These are phyloP conservation scores for Homarus gammarus DNA, from an alignment of 2,888 invertebrate species.

Conservation along the genomic window DNA sequence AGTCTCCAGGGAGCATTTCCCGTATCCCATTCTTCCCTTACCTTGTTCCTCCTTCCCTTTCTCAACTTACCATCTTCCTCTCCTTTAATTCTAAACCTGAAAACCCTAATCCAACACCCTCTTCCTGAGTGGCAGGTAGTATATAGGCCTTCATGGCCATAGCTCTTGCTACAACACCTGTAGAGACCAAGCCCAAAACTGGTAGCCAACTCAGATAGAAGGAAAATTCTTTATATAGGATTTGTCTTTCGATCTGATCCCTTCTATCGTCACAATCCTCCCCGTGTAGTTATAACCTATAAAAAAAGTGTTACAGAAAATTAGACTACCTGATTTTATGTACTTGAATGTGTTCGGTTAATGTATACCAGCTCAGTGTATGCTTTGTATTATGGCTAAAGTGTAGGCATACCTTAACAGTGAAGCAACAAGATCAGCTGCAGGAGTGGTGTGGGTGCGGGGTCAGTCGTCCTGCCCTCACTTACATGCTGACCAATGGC, in stretches of 20 bases:
- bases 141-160: conserved; percentile 33
- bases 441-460: conserved; percentile 69
- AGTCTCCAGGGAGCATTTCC: conserved; percentile 69
- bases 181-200: conserved; percentile 73
- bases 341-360: conserved; percentile 75
- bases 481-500: conserved; percentile 30
- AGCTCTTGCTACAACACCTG: conserved; percentile 46
- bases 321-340: conserved; percentile 74
- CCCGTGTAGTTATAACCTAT: conserved; percentile 74
- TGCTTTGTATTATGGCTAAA: conserved; percentile 75
- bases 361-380: conserved; percentile 75
- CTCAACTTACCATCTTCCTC: conserved; percentile 10
- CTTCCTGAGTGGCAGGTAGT: conserved; percentile 60
- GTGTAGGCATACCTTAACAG: conserved; percentile 74
- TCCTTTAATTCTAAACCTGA: conserved; percentile 6
- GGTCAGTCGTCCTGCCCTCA: conserved; percentile 60
- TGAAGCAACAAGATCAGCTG: conserved; percentile 72
- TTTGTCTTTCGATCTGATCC: conserved; percentile 59
- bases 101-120: conserved; percentile 23
- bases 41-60: conserved; percentile 38
- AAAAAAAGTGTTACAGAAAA: conserved; percentile 65
- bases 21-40: conserved; percentile 26
- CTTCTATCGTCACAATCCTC: conserved; percentile 74
- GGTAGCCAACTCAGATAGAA: conserved; percentile 72
- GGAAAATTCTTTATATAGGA: conserved; percentile 58